Percentiles rank a stretch among this genome's conserved stretches.
Evolutionary conservation across 2,797 vertebrate species (phyloP).

Genomic region (Hydrolagus colliei): DNA sequence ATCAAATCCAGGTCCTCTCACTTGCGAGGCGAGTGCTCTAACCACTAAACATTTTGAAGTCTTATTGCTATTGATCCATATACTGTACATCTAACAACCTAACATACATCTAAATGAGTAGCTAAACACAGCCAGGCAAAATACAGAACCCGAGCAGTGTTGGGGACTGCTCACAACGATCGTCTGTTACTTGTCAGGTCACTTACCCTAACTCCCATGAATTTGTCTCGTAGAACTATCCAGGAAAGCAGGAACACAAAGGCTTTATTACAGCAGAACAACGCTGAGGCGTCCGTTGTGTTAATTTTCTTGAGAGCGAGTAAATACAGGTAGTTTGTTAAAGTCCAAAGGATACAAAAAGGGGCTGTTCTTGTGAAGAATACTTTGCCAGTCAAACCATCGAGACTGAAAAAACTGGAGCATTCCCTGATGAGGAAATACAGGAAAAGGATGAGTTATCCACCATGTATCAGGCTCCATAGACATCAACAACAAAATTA

Average conservation of each 20-base stretch:
- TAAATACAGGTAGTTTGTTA: constrained; percentile 98
- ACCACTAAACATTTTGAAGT: no score
- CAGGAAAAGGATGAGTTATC: background rate
- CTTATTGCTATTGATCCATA: no score
- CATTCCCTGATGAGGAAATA: constrained; percentile 70
- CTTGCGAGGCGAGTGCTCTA: no score
- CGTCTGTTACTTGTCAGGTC: background rate
- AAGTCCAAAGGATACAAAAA: constrained; percentile 92
- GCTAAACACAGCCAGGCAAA: no score
- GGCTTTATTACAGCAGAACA: constrained; percentile 98
- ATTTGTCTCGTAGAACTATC: constrained; percentile 94
- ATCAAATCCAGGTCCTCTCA: no score
- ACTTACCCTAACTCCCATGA: constrained; percentile 98
- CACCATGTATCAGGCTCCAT: background rate
- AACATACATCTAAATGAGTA: no score
- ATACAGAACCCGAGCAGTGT: no score
- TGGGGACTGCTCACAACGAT: no score
- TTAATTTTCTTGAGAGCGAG: constrained; percentile 97
- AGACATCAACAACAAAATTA: no score
- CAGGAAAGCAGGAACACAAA: constrained; percentile 97
- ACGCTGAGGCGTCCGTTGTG: constrained; percentile 85
- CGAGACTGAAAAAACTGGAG: constrained; percentile 87
- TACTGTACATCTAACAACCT: no score
- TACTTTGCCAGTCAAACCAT: constrained; percentile 83
- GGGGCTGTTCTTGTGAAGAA: constrained; percentile 89